Percentiles rank a stretch among this genome's conserved stretches.
phyloP scores from a whole-genome alignment of 2,797 vertebrate species.

The Pangasius djambal region DNA sequence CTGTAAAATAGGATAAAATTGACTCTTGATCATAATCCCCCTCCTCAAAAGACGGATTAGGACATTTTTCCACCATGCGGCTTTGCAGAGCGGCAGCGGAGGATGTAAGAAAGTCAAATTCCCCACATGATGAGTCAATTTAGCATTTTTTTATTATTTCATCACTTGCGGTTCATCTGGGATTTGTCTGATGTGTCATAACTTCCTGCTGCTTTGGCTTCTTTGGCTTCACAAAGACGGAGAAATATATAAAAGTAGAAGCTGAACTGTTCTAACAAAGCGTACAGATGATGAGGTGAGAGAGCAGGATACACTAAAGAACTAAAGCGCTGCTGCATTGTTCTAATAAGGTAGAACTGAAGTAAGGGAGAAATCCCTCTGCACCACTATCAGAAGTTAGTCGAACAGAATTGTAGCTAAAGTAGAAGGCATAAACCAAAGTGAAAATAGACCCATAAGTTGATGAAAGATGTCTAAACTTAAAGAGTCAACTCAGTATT shows the following conservation, averaged over 20 bases:
- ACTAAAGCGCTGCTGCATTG: neutral
- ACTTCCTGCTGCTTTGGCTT: constrained; percentile 72
- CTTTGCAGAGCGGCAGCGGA: constrained; percentile 67
- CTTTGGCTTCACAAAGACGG: constrained; percentile 4
- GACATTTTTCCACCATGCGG: constrained; percentile 68
- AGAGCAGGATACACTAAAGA: neutral
- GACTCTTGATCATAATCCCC: constrained; percentile 65
- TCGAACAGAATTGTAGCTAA: neutral
- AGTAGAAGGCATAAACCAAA: too few species aligned
- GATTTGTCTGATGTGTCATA: constrained; percentile 76
- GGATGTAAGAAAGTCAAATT: constrained; percentile 70
- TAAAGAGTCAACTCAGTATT: neutral
- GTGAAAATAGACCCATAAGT: too few species aligned
- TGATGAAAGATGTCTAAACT: neutral
- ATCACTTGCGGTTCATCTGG: constrained; percentile 70
- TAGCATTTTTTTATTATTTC: constrained; percentile 68
- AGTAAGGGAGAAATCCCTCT: neutral
- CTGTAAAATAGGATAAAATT: constrained; percentile 48
- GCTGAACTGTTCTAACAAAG: neutral
- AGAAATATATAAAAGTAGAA: constrained; percentile 13
- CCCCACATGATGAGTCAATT: constrained; percentile 79
- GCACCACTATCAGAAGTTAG: neutral
- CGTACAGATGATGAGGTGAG: neutral
- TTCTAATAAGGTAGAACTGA: neutral
- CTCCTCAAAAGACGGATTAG: constrained; percentile 68